Conservation (phyloP, 1,140 invertebrate genomes). For the Grapholita molesta region DNA sequence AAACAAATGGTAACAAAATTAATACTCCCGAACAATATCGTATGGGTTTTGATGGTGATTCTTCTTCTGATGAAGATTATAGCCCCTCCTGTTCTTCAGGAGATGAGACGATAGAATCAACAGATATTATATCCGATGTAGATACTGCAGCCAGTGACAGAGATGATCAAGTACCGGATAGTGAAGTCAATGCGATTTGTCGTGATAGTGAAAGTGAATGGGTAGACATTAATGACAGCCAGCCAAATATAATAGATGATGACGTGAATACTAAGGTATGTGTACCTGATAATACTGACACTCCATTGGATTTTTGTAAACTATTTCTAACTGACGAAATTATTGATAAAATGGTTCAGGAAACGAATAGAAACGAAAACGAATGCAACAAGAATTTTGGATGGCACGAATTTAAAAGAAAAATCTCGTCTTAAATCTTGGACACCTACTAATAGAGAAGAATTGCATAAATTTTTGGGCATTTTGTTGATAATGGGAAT, state of each 20-base stretch:
- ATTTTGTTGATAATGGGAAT: slow-evolving; percentile 26
- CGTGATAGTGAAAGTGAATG: too few relatives aligned
- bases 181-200: too few relatives aligned
- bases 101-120: background rate
- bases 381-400: background rate
- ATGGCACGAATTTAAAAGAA: background rate
- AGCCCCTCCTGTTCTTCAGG: background rate
- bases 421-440: background rate
- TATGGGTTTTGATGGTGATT: background rate
- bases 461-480: background rate
- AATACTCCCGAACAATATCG: too few relatives aligned
- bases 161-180: too few relatives aligned
- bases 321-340: slow-evolving; percentile 24
- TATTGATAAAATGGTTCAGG: slow-evolving; percentile 23
- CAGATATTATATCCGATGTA: too few relatives aligned
- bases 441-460: background rate
- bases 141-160: too few relatives aligned
- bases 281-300: background rate
- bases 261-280: too few relatives aligned
- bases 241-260: too few relatives aligned
- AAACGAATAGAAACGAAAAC: slow-evolving; percentile 28
- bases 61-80: background rate
- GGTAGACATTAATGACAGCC: too few relatives aligned
- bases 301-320: slow-evolving; percentile 8
- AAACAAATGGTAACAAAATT: too few relatives aligned